These are phyloP conservation scores for Drosophila teissieri DNA, from an alignment of 1,140 invertebrate species.

Conservation along the genomic window DNA sequence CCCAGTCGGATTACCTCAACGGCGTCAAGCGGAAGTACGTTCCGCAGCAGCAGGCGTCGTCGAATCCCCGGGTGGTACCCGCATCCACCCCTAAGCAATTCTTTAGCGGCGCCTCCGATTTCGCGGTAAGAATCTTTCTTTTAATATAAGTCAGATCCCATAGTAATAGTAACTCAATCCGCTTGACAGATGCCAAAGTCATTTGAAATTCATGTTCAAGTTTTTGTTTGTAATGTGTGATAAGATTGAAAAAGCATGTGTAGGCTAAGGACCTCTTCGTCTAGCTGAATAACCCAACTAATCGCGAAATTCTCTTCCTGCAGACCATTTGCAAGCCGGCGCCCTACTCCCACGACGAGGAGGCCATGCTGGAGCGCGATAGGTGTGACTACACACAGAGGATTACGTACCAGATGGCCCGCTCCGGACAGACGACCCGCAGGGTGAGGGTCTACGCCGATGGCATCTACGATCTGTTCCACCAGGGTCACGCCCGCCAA, in stretches of 20 bases:
- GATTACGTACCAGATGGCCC: slow-evolving; percentile 94
- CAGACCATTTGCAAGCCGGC: slow-evolving; percentile 93
- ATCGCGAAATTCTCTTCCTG: slow-evolving; percentile 75
- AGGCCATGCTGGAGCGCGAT: slow-evolving; percentile 91
- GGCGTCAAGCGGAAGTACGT: slow-evolving; percentile 66
- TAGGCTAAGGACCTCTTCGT: neutral
- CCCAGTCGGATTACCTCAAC: slow-evolving; percentile 58
- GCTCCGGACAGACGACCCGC: slow-evolving; percentile 90
- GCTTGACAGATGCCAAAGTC: neutral
- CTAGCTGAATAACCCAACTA: neutral
- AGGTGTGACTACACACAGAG: slow-evolving; percentile 93
- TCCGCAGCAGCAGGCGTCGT: slow-evolving; percentile 21
- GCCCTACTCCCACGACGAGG: slow-evolving; percentile 94
- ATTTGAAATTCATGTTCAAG: neutral
- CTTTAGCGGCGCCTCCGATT: slow-evolving; percentile 66
- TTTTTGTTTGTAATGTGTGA: neutral
- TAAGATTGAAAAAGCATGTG: slow-evolving; percentile 1
- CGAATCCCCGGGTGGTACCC: slow-evolving; percentile 14
- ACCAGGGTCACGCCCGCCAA: slow-evolving; percentile 98
- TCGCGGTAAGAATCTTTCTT: slow-evolving; percentile 54
- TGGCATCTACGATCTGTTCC: slow-evolving; percentile 98
- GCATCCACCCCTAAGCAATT: slow-evolving; percentile 33
- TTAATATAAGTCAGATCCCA: no score
- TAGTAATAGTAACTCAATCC: no score
- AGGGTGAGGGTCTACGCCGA: slow-evolving; percentile 97